These are phyloP conservation scores for Ellobius talpinus DNA, from an alignment of 2,113 vertebrate genomes.

Conservation along the genomic window DNA sequence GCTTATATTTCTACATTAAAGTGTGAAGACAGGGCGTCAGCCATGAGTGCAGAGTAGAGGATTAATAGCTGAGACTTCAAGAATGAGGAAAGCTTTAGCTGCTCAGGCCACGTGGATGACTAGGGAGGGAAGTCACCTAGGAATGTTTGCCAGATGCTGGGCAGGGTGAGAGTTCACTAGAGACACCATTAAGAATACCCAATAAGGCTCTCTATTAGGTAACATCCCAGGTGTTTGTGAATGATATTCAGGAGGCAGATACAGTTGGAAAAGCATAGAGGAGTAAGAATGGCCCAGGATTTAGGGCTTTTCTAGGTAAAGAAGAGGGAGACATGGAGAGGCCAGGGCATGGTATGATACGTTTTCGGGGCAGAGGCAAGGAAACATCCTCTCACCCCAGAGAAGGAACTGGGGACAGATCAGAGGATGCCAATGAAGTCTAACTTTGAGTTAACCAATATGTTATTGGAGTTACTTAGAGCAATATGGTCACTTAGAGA, in stretches of 20 bases:
- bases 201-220: background rate
- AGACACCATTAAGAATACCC: background rate
- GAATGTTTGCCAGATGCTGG: background rate
- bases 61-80: background rate
- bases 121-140: background rate
- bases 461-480: background rate
- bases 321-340: background rate
- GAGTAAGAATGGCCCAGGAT: background rate
- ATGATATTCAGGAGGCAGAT: background rate
- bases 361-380: background rate
- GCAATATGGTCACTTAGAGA: background rate
- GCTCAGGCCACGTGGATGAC: background rate
- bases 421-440: background rate
- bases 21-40: background rate
- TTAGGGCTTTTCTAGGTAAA: background rate
- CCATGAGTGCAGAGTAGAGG: background rate
- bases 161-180: background rate
- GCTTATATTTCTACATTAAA: background rate
- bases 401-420: background rate
- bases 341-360: background rate
- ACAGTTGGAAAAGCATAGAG: background rate
- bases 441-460: background rate
- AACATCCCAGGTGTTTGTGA: background rate
- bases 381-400: background rate
- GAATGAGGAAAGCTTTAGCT: background rate